phyloP scores from a whole-genome alignment of 2,888 invertebrate species.

The Chelonus formosanus region DNA sequence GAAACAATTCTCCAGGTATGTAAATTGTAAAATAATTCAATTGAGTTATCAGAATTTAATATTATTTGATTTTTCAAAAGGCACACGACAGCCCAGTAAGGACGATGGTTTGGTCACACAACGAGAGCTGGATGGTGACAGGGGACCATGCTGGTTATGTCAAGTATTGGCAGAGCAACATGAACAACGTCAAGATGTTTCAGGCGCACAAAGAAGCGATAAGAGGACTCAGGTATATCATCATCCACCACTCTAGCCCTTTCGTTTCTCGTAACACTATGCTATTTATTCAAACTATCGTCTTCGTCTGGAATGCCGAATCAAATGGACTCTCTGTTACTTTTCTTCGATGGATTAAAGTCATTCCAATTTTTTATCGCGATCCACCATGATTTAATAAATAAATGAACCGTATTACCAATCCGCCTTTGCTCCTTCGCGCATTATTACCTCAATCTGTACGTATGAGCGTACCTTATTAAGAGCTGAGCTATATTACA shows the following conservation, averaged over 20 bases:
- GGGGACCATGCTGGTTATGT: conserved; percentile 99
- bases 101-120: conserved; percentile 99
- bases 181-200: conserved; percentile 99
- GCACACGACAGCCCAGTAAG: conserved; percentile 99
- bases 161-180: conserved; percentile 99
- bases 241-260: conserved; percentile 61
- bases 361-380: conserved; percentile 21
- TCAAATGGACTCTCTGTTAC: conserved; percentile 18
- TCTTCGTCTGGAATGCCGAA: conserved; percentile 24
- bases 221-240: conserved; percentile 91
- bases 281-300: conserved; percentile 38
- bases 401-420: background rate
- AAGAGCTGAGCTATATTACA: too few relatives aligned
- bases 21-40: background rate
- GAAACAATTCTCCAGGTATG: conserved; percentile 98
- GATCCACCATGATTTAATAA: conserved; percentile 26
- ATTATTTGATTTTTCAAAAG: conserved; percentile 65
- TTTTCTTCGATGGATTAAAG: conserved; percentile 19
- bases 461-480: conserved; percentile 17
- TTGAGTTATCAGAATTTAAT: too few relatives aligned
- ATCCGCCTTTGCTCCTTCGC: background rate
- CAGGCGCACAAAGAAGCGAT: conserved; percentile 99
- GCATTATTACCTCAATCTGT: background rate
- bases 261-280: conserved; percentile 60
- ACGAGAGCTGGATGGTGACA: conserved; percentile 99